Evolutionary conservation across 92 coral and sea anemone genomes (phyloP).

Genomic region (Isaurus tuberculatus): DNA sequence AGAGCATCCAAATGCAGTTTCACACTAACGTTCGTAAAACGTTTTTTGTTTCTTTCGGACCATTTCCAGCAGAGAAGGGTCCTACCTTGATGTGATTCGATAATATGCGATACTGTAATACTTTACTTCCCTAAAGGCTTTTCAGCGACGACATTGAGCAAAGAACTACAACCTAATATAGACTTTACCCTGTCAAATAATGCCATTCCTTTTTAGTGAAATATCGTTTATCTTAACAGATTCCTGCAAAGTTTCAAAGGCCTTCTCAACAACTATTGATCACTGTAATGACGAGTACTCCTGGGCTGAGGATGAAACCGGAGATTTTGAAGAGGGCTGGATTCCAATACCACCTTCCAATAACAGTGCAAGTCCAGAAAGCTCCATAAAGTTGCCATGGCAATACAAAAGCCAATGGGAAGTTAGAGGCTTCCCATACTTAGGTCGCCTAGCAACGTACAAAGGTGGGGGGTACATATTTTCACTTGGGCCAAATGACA

Average conservation of each 20-base stretch:
- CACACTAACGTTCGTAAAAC: no score
- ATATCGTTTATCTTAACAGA: constrained; percentile 49
- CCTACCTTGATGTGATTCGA: no score
- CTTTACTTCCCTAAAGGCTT: background rate
- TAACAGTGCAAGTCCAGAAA: constrained; percentile 18
- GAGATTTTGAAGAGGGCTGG: constrained; percentile 68
- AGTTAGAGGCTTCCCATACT: constrained; percentile 80
- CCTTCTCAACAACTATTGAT: constrained; percentile 51
- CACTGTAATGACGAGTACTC: constrained; percentile 87
- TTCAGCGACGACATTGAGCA: no score
- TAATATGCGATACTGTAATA: no score
- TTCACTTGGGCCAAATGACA: constrained; percentile 74
- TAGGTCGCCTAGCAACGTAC: constrained; percentile 87
- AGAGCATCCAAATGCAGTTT: no score
- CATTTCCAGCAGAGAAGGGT: no score
- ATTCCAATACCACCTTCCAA: constrained; percentile 21
- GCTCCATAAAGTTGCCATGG: constrained; percentile 13
- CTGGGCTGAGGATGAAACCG: constrained; percentile 84
- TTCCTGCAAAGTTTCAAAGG: constrained; percentile 72
- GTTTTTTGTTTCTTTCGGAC: no score
- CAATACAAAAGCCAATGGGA: constrained; percentile 70
- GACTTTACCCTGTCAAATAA: background rate
- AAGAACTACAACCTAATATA: background rate
- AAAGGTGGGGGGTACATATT: constrained; percentile 85
- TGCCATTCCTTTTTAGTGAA: background rate